Conservation (phyloP, 2,113 vertebrate species). For the Pyrgilauda ruficollis region DNA sequence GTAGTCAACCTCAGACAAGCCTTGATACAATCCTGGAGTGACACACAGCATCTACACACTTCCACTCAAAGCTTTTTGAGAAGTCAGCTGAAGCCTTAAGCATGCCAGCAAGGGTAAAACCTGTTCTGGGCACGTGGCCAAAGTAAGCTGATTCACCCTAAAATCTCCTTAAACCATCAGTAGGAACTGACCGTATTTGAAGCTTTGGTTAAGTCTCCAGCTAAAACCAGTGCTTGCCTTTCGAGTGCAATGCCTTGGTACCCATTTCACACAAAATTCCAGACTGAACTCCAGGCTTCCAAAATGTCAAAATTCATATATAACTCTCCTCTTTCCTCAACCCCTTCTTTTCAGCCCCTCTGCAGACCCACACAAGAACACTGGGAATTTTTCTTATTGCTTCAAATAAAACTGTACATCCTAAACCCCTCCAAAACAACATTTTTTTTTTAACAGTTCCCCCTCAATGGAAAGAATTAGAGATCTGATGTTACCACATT, state of each 20-base stretch:
- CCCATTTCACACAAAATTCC: background rate
- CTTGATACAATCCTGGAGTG: background rate
- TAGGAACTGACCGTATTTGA: background rate
- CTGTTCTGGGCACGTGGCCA: background rate
- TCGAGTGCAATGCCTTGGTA: background rate
- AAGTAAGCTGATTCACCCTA: background rate
- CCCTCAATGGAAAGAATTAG: background rate
- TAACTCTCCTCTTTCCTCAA: background rate
- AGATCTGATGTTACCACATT: rapidly evolving
- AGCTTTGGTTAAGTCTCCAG: background rate
- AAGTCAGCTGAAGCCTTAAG: background rate
- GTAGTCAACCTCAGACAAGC: background rate
- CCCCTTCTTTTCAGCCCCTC: background rate
- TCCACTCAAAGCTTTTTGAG: background rate
- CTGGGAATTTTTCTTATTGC: background rate
- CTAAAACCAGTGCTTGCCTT: background rate
- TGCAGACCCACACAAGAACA: background rate
- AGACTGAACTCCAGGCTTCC: background rate
- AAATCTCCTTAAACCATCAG: slow-evolving; percentile 4
- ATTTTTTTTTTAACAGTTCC: background rate
- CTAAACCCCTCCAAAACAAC: background rate
- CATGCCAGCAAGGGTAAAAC: background rate
- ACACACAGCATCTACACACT: background rate
- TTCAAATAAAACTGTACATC: background rate
- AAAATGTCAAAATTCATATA: background rate